phyloP scores from a whole-genome alignment of 2,797 vertebrate species.

The Adrianichthys oophorus region DNA sequence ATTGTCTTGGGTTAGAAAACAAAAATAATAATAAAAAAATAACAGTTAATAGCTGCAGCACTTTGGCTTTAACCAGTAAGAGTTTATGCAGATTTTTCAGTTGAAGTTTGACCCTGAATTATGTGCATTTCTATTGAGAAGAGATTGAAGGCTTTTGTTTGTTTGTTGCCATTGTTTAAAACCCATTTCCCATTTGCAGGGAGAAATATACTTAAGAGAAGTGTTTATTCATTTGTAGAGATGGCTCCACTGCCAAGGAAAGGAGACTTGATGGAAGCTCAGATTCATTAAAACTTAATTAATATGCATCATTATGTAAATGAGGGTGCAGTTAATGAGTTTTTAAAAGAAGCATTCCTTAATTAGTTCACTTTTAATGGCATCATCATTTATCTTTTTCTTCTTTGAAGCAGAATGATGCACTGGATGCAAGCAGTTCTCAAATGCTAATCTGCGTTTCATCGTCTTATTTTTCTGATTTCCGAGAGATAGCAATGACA shows the following conservation, averaged over 20 bases:
- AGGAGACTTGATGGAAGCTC: conserved; percentile 98
- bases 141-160: conserved; percentile 80
- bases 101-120: conserved; percentile 75
- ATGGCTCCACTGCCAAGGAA: conserved; percentile 99
- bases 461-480: conserved; percentile 88
- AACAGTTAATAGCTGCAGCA: conserved; percentile 25
- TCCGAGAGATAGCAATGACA: conserved; percentile 81
- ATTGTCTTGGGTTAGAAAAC: conserved; percentile 45
- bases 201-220: conserved; percentile 98
- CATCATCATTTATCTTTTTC: conserved; percentile 99
- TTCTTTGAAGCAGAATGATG: conserved; percentile 99
- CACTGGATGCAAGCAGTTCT: conserved; percentile 92
- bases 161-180: conserved; percentile 92
- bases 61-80: conserved; percentile 40
- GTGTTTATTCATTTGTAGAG: conserved; percentile 99
- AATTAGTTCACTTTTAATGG: conserved; percentile 99
- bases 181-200: conserved; percentile 91
- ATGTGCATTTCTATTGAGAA: conserved; percentile 58
- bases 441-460: conserved; percentile 92
- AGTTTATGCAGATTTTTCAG: conserved; percentile 46
- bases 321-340: conserved; percentile 99
- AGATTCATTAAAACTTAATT: conserved; percentile 99
- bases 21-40: conserved; percentile 19
- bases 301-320: conserved; percentile 99
- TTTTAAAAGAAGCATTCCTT: conserved; percentile 99